phyloP scores from a whole-genome alignment of 2,888 invertebrate species.

The Griposia aprilina region DNA sequence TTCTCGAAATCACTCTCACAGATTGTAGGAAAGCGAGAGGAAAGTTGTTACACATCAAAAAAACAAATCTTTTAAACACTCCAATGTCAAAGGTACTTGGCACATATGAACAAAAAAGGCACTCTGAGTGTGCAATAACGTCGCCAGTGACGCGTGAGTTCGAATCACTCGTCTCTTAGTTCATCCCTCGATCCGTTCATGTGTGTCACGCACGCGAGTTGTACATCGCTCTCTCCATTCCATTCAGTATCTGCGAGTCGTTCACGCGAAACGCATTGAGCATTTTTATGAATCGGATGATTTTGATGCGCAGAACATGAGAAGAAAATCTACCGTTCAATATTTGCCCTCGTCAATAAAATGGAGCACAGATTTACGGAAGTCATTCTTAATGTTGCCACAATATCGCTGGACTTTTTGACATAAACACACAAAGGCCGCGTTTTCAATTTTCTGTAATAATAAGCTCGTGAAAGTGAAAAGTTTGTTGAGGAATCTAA shows the following conservation, averaged over 20 bases:
- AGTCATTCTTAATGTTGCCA: constrained; percentile 44
- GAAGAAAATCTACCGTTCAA: constrained; percentile 20
- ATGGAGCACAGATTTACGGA: constrained; percentile 38
- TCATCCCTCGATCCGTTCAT: constrained; percentile 54
- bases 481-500: constrained; percentile 64
- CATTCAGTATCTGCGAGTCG: constrained; percentile 49
- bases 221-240: constrained; percentile 52
- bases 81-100: constrained; percentile 37
- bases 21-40: no score
- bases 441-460: constrained; percentile 56
- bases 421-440: constrained; percentile 52
- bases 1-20: no score
- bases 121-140: constrained; percentile 47
- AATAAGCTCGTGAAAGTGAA: constrained; percentile 63
- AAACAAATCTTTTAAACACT: constrained; percentile 6
- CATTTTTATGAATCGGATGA: constrained; percentile 57
- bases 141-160: constrained; percentile 49
- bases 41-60: neutral
- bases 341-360: constrained; percentile 39
- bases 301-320: constrained; percentile 36
- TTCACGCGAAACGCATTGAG: constrained; percentile 58
- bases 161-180: constrained; percentile 58
- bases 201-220: constrained; percentile 57
- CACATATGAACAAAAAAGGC: constrained; percentile 28
- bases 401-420: constrained; percentile 42